phyloP scores from a whole-genome alignment of 2,888 invertebrate species.

The Cerastoderma edule region DNA sequence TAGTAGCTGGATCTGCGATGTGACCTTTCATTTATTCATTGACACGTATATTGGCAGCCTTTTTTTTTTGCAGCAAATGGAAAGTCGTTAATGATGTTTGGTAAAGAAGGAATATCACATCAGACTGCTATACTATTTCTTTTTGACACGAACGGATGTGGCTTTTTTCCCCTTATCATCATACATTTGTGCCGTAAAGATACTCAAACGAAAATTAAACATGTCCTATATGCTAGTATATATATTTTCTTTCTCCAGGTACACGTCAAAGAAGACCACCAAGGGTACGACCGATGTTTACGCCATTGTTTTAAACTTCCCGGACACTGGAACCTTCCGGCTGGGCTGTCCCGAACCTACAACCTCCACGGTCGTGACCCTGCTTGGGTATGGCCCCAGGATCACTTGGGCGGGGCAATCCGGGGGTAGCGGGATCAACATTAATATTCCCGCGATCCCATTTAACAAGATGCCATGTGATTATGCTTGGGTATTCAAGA shows the following conservation, averaged over 20 bases:
- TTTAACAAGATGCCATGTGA: constrained; percentile 63
- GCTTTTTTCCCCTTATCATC: neutral
- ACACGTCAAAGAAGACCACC: constrained; percentile 68
- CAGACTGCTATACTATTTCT: neutral
- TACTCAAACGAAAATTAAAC: neutral
- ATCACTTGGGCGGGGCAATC: constrained; percentile 40
- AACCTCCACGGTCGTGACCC: constrained; percentile 79
- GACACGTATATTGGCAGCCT: too few relatives aligned
- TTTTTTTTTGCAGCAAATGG: too few relatives aligned
- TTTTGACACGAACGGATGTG: neutral
- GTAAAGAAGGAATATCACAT: neutral
- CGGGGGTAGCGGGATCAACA: constrained; percentile 42
- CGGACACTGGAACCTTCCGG: constrained; percentile 85
- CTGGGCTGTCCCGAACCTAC: constrained; percentile 84
- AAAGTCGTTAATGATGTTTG: neutral
- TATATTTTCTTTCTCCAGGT: constrained; percentile 54
- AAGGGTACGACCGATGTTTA: constrained; percentile 85
- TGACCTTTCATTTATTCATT: too few relatives aligned
- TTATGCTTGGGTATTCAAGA: constrained; percentile 71
- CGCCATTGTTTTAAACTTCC: constrained; percentile 90
- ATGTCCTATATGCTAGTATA: too few relatives aligned
- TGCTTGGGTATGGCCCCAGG: constrained; percentile 85
- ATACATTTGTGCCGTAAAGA: neutral
- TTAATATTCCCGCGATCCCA: constrained; percentile 66
- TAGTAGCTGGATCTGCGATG: too few relatives aligned